These are phyloP conservation scores for Geopemphigus sp. DNA, from an alignment of 1,140 invertebrate genomes.

Conservation along the genomic window DNA sequence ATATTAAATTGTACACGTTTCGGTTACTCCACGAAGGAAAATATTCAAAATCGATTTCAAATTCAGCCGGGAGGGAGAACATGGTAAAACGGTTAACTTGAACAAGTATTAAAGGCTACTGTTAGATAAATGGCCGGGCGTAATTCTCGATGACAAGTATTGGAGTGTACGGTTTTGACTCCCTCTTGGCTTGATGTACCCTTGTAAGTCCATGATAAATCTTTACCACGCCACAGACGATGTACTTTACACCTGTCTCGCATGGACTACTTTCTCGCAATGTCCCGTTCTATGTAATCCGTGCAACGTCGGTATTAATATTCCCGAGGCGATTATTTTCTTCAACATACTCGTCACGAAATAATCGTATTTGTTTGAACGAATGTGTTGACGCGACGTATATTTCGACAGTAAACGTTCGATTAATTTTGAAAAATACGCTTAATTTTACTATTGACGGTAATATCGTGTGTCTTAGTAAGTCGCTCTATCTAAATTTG, in stretches of 20 bases:
- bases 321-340: too few relatives aligned
- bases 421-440: too few relatives aligned
- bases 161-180: slow-evolving; percentile 3
- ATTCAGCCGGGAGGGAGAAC: background rate
- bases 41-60: too few relatives aligned
- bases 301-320: background rate
- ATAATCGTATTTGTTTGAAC: too few relatives aligned
- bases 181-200: background rate
- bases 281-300: background rate
- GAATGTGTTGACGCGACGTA: too few relatives aligned
- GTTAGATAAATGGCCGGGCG: background rate
- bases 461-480: too few relatives aligned
- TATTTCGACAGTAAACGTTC: too few relatives aligned
- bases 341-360: too few relatives aligned
- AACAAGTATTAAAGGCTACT: background rate
- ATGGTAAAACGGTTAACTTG: background rate
- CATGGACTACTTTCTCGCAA: background rate
- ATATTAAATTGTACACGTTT: too few relatives aligned
- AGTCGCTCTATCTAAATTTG: too few relatives aligned
- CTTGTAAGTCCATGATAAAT: slow-evolving; percentile 19
- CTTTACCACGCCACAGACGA: background rate
- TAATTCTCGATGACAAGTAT: slow-evolving; percentile 18
- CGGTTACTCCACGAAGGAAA: too few relatives aligned
- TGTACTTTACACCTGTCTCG: background rate
- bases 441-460: too few relatives aligned